Percentiles rank a stretch among this genome's conserved stretches.
phyloP scores from a whole-genome alignment of 2,113 vertebrate species.

The Tragelaphus scriptus region DNA sequence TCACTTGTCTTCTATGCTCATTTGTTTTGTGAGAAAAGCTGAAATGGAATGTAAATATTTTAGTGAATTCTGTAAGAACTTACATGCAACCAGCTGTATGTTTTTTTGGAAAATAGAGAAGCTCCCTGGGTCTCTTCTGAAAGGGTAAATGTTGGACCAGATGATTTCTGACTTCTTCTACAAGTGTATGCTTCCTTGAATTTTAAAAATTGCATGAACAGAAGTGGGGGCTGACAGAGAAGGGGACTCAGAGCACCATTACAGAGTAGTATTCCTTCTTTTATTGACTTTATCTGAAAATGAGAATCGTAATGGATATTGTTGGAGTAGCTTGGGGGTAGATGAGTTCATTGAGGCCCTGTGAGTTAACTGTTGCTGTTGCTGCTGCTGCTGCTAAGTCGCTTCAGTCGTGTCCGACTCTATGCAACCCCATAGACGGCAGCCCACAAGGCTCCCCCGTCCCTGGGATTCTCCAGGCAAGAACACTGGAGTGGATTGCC shows the following conservation, averaged over 20 bases:
- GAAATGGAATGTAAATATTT: slow-evolving; percentile 6
- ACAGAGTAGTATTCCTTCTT: not conserved
- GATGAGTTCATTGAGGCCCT: not conserved
- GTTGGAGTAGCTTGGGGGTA: not conserved
- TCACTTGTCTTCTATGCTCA: not conserved
- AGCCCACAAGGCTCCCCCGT: too few relatives aligned
- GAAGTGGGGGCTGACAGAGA: not conserved
- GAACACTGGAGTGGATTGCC: too few relatives aligned
- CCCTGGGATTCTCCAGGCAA: too few relatives aligned
- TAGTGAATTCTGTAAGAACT: not conserved
- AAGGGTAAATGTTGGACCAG: not conserved
- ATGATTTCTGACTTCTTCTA: not conserved
- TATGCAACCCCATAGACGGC: too few relatives aligned
- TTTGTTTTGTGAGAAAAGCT: not conserved
- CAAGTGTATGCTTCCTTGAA: not conserved
- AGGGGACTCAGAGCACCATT: not conserved
- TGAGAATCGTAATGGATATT: not conserved
- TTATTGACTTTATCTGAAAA: not conserved
- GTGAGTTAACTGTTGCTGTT: not conserved
- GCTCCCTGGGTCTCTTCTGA: not conserved
- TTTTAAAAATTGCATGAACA: not conserved
- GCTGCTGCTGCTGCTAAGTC: too few relatives aligned
- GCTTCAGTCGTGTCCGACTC: too few relatives aligned
- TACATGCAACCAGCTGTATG: not conserved
- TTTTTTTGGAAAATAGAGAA: not conserved